These are phyloP conservation scores for Siniperca chuatsi DNA, from an alignment of 2,113 vertebrate genomes.

Conservation along the genomic window DNA sequence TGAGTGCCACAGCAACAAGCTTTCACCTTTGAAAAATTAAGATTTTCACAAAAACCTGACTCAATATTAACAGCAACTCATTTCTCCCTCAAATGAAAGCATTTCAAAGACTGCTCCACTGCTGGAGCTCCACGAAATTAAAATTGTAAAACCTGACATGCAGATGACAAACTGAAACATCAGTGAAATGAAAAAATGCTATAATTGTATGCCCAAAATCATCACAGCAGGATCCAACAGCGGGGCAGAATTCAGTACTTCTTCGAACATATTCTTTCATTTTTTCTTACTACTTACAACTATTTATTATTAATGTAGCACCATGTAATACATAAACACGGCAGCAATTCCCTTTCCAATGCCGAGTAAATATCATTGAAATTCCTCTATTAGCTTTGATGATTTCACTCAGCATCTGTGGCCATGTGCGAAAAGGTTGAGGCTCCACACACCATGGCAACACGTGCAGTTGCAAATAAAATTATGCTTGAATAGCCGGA, in stretches of 20 bases:
- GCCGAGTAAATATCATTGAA: not conserved
- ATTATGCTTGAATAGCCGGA: conserved; percentile 41
- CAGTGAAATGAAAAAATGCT: not conserved
- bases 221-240: conserved; percentile 32
- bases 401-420: conserved; percentile 5
- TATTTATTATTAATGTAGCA: conserved; percentile 15
- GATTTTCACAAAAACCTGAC: conserved; percentile 1
- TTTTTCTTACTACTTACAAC: conserved; percentile 5
- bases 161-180: conserved; percentile 43
- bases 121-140: conserved; percentile 9
- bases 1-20: conserved; percentile 10
- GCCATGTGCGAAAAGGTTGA: not conserved
- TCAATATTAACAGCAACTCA: conserved; percentile 23
- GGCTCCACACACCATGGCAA: not conserved
- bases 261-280: conserved; percentile 9
- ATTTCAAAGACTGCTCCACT: conserved; percentile 16
- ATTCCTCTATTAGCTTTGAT: not conserved
- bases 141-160: conserved; percentile 34
- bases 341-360: conserved; percentile 10
- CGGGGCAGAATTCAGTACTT: conserved; percentile 7
- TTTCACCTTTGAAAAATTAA: conserved; percentile 7
- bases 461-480: conserved; percentile 30
- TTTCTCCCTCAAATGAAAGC: conserved; percentile 3
- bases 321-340: conserved; percentile 10
- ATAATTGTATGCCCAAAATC: conserved; percentile 15